Evolutionary conservation across 2,888 invertebrate genomes (phyloP).

Genomic region (Melangyna quadrimaculata): DNA sequence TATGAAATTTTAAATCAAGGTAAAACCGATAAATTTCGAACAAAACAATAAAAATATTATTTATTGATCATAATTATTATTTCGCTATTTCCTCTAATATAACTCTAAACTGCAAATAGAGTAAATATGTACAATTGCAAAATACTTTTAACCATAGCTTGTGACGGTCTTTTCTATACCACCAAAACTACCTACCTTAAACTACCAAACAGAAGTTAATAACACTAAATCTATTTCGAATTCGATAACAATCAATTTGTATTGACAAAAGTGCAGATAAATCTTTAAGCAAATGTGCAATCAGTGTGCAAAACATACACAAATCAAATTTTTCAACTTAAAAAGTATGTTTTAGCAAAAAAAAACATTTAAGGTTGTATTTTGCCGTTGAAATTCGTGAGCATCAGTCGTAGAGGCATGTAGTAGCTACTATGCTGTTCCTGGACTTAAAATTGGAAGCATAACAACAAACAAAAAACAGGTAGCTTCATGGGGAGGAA

Average conservation of each 20-base stretch:
- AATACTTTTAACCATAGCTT: not conserved
- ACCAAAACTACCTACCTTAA: not conserved
- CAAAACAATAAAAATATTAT: not conserved
- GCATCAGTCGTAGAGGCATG: conserved; percentile 5
- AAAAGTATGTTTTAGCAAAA: conserved; percentile 11
- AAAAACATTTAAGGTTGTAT: not conserved
- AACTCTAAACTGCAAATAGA: conserved; percentile 2
- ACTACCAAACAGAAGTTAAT: conserved; percentile 30
- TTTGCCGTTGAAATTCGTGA: not conserved
- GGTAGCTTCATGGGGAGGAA: conserved; percentile 61
- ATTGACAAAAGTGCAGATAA: conserved; percentile 62
- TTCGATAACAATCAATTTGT: conserved; percentile 64
- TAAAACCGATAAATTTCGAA: not conserved
- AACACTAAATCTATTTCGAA: conserved; percentile 43
- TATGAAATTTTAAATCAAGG: too few relatives aligned
- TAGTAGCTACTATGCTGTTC: not conserved
- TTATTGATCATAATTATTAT: not conserved
- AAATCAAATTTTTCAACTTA: conserved; percentile 54
- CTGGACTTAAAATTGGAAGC: not conserved
- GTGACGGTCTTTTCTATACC: not conserved
- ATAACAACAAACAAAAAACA: conserved; percentile 31
- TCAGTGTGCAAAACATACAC: conserved; percentile 21
- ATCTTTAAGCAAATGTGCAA: conserved; percentile 46
- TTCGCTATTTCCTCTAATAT: not conserved
- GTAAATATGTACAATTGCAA: too few relatives aligned